A percentile compares a stretch with the other conserved stretches of the same genome.
Conservation (phyloP, 2,888 invertebrate genomes). For the Cerastis leucographa region DNA sequence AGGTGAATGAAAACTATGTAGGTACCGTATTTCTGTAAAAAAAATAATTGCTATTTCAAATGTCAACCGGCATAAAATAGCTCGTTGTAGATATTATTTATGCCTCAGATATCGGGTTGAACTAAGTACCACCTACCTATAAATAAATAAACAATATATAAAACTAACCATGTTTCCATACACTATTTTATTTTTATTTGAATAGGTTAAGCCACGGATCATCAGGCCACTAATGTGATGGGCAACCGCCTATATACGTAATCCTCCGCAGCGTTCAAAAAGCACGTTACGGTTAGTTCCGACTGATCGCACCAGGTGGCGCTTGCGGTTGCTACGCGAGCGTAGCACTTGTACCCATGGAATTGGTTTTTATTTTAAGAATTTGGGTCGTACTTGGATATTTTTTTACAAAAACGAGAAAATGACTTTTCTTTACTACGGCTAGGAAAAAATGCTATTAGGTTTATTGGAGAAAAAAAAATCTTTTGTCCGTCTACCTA, state of each 20-base stretch:
- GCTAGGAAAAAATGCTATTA: background rate
- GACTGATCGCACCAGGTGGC: constrained; percentile 52
- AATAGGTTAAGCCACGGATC: constrained; percentile 43
- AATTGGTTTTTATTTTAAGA: constrained; percentile 15
- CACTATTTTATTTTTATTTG: constrained; percentile 37
- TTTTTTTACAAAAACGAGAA: background rate
- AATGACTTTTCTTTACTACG: background rate
- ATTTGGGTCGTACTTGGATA: background rate
- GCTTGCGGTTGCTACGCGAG: constrained; percentile 40
- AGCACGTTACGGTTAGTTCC: constrained; percentile 51
- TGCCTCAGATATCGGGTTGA: background rate
- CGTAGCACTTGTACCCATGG: constrained; percentile 11
- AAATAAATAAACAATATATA: constrained; percentile 16
- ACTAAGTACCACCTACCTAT: background rate
- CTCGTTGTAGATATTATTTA: background rate
- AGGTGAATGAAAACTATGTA: background rate
- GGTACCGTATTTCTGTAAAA: background rate
- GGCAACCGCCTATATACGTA: constrained; percentile 31
- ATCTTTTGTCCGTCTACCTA: background rate
- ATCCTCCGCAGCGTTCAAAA: constrained; percentile 45
- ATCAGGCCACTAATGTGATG: constrained; percentile 29
- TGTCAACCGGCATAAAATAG: background rate
- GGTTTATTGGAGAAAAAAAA: background rate
- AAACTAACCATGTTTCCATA: background rate
- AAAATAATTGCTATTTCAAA: background rate